These are phyloP conservation scores for Pterois miles DNA, from an alignment of 2,797 vertebrate genomes.

Conservation along the genomic window DNA sequence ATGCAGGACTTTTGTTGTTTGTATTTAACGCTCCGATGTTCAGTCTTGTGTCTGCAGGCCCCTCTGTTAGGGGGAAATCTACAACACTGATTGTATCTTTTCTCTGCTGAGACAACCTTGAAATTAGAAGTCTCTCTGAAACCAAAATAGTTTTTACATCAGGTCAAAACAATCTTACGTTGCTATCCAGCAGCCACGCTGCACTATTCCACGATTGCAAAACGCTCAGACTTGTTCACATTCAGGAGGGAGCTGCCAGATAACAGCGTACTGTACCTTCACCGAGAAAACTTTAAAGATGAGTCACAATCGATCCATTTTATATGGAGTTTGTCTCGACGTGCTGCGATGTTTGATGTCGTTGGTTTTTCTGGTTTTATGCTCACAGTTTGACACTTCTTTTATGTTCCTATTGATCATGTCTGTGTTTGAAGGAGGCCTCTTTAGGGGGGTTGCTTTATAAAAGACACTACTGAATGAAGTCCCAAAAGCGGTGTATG, in stretches of 20 bases:
- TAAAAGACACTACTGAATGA: slow-evolving; percentile 68
- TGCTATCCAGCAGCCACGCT: slow-evolving; percentile 53
- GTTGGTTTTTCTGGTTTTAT: neutral
- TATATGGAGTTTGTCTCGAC: neutral
- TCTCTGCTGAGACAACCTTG: slow-evolving; percentile 46
- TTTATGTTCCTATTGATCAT: slow-evolving; percentile 45
- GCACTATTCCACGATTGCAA: slow-evolving; percentile 39
- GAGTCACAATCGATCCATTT: slow-evolving; percentile 16
- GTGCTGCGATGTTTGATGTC: slow-evolving; percentile 11
- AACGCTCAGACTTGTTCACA: slow-evolving; percentile 48
- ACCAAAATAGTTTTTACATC: slow-evolving; percentile 58
- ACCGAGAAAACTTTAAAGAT: neutral
- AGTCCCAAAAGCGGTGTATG: slow-evolving; percentile 70
- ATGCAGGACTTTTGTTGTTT: slow-evolving; percentile 44
- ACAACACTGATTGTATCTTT: slow-evolving; percentile 21
- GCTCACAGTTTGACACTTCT: slow-evolving; percentile 39
- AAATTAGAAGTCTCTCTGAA: slow-evolving; percentile 57
- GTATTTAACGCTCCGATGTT: too few species aligned
- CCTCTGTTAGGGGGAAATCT: neutral
- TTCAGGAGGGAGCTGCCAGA: slow-evolving; percentile 32
- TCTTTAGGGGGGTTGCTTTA: slow-evolving; percentile 52
- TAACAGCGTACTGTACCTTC: slow-evolving; percentile 7
- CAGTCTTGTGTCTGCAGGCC: neutral
- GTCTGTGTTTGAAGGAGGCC: slow-evolving; percentile 56
- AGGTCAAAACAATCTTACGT: slow-evolving; percentile 44